Evolutionary conservation across 2,888 invertebrate genomes (phyloP).

Genomic region (Orthonevra nobilis): DNA sequence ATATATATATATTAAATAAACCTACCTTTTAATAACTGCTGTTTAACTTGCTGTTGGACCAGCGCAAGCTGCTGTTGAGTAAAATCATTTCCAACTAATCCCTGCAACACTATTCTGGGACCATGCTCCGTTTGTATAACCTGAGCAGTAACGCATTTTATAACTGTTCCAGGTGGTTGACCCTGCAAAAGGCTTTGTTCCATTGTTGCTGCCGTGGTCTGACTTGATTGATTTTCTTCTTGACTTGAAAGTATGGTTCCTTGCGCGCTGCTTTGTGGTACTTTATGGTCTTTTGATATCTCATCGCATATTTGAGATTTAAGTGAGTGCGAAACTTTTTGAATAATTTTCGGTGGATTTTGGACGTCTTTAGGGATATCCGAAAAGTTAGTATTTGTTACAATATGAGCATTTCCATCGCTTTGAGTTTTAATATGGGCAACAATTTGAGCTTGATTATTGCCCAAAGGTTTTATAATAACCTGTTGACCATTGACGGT

Average conservation of each 20-base stretch:
- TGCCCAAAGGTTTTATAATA: slow-evolving; percentile 88
- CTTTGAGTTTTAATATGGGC: slow-evolving; percentile 85
- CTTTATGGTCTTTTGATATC: slow-evolving; percentile 49
- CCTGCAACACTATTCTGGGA: slow-evolving; percentile 92
- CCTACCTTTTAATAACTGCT: slow-evolving; percentile 90
- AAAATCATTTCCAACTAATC: slow-evolving; percentile 90
- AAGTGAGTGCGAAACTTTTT: slow-evolving; percentile 72
- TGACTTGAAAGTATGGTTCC: slow-evolving; percentile 21
- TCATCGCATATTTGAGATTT: slow-evolving; percentile 68
- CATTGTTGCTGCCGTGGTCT: slow-evolving; percentile 79
- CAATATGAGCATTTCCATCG: slow-evolving; percentile 79
- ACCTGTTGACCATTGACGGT: slow-evolving; percentile 93
- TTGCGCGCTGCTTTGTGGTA: slow-evolving; percentile 46
- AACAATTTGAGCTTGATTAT: slow-evolving; percentile 89
- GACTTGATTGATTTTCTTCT: slow-evolving; percentile 39
- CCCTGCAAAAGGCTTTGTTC: slow-evolving; percentile 88
- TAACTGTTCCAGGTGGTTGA: slow-evolving; percentile 91
- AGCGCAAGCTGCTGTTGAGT: slow-evolving; percentile 90
- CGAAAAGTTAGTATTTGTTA: slow-evolving; percentile 76
- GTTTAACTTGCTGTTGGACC: slow-evolving; percentile 94
- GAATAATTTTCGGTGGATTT: slow-evolving; percentile 38
- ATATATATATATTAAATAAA: slow-evolving; percentile 4
- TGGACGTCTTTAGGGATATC: slow-evolving; percentile 61
- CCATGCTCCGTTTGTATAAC: slow-evolving; percentile 92
- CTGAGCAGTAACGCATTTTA: slow-evolving; percentile 93